Conservation (phyloP, 1,140 invertebrate genomes). For the Pemphigus obesinymphae region DNA sequence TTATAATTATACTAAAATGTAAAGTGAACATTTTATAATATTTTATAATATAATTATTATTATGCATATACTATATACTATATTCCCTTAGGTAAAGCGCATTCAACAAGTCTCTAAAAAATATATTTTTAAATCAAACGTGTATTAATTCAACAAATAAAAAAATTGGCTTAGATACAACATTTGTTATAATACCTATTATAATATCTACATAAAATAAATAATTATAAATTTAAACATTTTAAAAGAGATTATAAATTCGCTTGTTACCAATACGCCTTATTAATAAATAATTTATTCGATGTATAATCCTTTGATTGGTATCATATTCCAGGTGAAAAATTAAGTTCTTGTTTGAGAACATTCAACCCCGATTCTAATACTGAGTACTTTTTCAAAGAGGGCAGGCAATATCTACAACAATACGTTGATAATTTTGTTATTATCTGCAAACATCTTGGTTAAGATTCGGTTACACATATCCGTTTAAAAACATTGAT, state of each 20-base stretch:
- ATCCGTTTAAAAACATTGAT: background rate
- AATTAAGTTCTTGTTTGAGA: constrained; percentile 15
- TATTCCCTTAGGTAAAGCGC: no score
- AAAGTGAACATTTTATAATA: no score
- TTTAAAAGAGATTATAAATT: background rate
- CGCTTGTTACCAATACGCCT: background rate
- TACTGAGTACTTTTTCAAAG: background rate
- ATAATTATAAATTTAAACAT: no score
- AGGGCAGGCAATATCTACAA: background rate
- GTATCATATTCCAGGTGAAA: background rate
- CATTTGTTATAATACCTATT: no score
- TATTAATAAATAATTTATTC: constrained; percentile 21
- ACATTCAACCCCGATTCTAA: background rate
- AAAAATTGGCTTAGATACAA: no score
- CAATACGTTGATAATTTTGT: constrained; percentile 3
- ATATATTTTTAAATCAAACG: no score
- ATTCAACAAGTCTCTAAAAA: no score
- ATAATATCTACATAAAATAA: no score
- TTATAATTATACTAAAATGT: no score
- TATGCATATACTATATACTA: no score
- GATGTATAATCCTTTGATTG: background rate
- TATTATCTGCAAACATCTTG: background rate
- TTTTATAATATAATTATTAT: no score
- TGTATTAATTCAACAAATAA: no score
- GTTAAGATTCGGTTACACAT: background rate